Evolutionary conservation across 2,888 invertebrate species (phyloP).

Genomic region (Melieria picta): DNA sequence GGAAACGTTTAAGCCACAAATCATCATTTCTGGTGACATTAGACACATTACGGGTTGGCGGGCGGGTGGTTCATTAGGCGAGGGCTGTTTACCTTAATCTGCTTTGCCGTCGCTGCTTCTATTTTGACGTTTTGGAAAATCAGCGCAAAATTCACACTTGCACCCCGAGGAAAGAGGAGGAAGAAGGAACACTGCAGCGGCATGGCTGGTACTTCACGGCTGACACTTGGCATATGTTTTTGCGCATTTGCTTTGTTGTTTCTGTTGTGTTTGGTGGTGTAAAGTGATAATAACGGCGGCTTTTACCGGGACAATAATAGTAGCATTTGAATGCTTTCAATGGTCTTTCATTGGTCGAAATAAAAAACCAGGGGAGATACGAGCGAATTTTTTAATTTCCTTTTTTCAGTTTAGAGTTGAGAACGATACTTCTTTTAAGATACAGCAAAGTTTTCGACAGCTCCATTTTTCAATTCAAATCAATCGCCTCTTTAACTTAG

Average conservation of each 20-base stretch:
- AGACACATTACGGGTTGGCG: too few species aligned
- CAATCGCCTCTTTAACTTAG: neutral
- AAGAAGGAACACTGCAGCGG: neutral
- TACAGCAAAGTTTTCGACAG: too few species aligned
- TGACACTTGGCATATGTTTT: neutral
- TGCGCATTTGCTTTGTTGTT: neutral
- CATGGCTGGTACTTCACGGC: neutral
- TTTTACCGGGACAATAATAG: too few species aligned
- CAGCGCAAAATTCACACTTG: neutral
- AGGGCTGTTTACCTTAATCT: neutral
- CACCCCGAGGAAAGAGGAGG: neutral
- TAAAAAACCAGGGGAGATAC: too few species aligned
- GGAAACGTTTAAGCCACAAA: conserved; percentile 14
- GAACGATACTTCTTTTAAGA: too few species aligned
- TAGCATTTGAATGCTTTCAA: too few species aligned
- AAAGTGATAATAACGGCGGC: too few species aligned
- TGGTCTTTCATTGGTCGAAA: too few species aligned
- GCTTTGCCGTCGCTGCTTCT: neutral
- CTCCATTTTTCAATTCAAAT: too few species aligned
- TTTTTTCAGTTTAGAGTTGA: too few species aligned
- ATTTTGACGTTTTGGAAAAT: neutral
- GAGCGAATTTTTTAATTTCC: too few species aligned
- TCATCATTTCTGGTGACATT: neutral
- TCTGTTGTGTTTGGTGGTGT: neutral
- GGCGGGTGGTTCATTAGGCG: neutral